Percentiles rank a stretch among this genome's conserved stretches.
Conservation (phyloP, 1,140 invertebrate species). For the Phymastichus coffea region DNA sequence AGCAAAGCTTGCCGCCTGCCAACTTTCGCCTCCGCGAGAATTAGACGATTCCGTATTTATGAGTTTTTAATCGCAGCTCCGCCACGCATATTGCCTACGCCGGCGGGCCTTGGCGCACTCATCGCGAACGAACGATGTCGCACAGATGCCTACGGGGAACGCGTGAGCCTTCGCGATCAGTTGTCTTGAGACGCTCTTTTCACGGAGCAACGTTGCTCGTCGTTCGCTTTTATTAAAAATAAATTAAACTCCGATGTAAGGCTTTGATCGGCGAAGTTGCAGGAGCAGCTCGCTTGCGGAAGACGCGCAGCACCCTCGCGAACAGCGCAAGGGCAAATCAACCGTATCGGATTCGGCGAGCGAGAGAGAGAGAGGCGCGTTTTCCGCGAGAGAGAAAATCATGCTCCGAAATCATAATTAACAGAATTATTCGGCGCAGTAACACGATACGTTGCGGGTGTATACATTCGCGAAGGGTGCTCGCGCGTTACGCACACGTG, state of each 20-base stretch:
- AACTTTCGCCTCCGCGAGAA: too few species aligned
- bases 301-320: background rate
- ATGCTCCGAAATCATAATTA: constrained; percentile 54
- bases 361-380: background rate
- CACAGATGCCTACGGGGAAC: too few species aligned
- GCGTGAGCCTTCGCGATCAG: too few species aligned
- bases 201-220: too few species aligned
- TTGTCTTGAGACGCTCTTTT: too few species aligned
- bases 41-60: constrained; percentile 53
- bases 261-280: background rate
- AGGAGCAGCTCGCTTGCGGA: background rate
- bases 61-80: constrained; percentile 47
- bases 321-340: constrained; percentile 8
- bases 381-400: constrained; percentile 37
- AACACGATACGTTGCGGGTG: constrained; percentile 45
- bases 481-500: background rate
- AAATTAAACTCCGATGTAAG: too few species aligned
- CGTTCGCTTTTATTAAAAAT: too few species aligned
- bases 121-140: too few species aligned
- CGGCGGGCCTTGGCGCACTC: too few species aligned
- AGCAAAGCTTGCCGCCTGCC: too few species aligned
- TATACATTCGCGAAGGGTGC: background rate
- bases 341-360: constrained; percentile 19
- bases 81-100: constrained; percentile 22
- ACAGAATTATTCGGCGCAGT: constrained; percentile 49